A percentile compares a stretch with the other conserved stretches of the same genome.
phyloP scores from a whole-genome alignment of 2,113 vertebrate species.

The Capreolus pygargus region DNA sequence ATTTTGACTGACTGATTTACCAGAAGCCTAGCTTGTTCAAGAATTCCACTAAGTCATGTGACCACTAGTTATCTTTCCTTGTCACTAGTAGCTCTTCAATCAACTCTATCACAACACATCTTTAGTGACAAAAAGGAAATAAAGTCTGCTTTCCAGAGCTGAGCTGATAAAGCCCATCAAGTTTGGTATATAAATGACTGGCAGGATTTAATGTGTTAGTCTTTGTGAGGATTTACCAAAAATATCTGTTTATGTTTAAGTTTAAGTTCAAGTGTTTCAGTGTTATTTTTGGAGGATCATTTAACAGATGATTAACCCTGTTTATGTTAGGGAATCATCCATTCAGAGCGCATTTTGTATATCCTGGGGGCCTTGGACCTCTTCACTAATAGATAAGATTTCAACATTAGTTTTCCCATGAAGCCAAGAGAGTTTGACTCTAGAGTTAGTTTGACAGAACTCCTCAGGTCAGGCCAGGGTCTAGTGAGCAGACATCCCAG shows the following conservation, averaged over 20 bases:
- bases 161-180: background rate
- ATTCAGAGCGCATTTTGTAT: background rate
- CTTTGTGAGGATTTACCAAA: background rate
- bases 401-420: background rate
- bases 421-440: background rate
- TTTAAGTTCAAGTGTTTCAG: background rate
- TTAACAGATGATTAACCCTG: background rate
- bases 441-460: background rate
- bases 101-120: background rate
- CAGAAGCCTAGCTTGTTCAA: background rate
- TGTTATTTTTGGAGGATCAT: background rate
- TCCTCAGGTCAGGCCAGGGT: background rate
- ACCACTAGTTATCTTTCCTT: background rate
- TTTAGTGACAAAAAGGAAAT: background rate
- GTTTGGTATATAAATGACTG: background rate
- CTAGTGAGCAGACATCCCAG: background rate
- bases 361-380: background rate
- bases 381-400: background rate
- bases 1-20: background rate
- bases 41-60: background rate
- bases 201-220: background rate
- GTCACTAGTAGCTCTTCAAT: background rate
- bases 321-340: background rate
- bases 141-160: background rate
- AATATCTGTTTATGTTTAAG: background rate